Evolutionary conservation across 2,797 vertebrate species (phyloP), one percentile per base, ranked within the genome.

Genomic region (Arrhamphus sclerolepis): DNA sequence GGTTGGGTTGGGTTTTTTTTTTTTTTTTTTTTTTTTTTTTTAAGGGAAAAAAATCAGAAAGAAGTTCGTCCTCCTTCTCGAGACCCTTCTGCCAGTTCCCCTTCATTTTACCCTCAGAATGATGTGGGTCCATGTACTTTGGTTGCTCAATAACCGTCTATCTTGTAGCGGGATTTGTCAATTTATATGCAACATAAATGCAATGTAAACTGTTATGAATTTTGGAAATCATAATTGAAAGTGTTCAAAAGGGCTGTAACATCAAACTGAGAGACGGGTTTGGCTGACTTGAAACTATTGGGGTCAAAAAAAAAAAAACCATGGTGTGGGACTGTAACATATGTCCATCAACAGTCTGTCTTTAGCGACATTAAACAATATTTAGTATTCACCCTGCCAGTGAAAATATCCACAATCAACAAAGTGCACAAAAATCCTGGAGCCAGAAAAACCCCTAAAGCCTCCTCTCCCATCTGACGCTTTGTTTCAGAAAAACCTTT

Each of bases 281-380:
- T 77, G 67, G 66, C 70, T 77, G 72, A 72, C 60, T 72, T 58
- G 69, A 88, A 77, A 75, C 70, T 78, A 79, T 87, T 87, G 80
- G n/a, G n/a, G n/a, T n/a, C n/a, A 75, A 52, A 87, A 80, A 80
- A 78, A 66, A 10, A 31, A 31, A 7, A 31, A 31, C 3, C 6
- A 7, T 31, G 29, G 29, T 31, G 29, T 31, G 29, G 29, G 2
- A 26, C 24, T 31, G 9, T 81, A 70, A 69, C 82, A 84, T 77
- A 75, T 80, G 66, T n/a, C n/a, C 29, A 31, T 31, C 2, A 82
- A 80, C 85, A 85, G 85, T 83, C 79, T 84, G 85, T 77, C 84
- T 87, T 83, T 87, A 87, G 86, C 88, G 84, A 88, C 87, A 91
- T 83, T 77, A 85, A 89, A 84, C 79, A 87, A 90, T 34, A 34